Evolutionary conservation across 2,113 vertebrate species (phyloP), one percentile per base, ranked within the genome.

Genomic region (Chionomys nivalis): DNA sequence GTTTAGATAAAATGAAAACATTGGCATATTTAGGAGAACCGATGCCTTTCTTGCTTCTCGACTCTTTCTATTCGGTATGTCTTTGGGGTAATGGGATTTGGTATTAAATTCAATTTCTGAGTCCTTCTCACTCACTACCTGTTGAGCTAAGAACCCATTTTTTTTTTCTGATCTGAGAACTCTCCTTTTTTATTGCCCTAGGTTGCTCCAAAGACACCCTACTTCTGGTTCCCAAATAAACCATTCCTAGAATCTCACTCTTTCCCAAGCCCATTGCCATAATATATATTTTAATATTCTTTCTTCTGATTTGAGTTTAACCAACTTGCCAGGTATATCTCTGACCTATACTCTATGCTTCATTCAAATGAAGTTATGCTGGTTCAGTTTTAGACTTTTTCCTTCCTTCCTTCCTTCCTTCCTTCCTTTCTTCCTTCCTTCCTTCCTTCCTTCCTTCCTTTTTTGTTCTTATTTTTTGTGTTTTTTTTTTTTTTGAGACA

Each of bases 281-380:
- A 39, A 23, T 11, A 39, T 73, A 31, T 83, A 24, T 61, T 94
- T 91, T 92, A 94, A 96, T 89, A 82, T 82, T 94, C 26, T 0
- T 85, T 95, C n/a, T 63, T n/a, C 26, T 90, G 42, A 78, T 93
- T 95, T 90, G 36, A 91, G 93, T 95, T 42, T 36, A 95, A 55
- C 70, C 47, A 68, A 63, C 73, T 96, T 97, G 31, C 24, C 90
- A 82, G 9, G 61, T 49, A 61, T 66, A 55, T 88, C 17, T 88
- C 73, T n/a, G 76, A 36, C 47, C 47, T 93, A 28, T 42, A 76
- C 9, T 61, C 52, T 68, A 6, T 76, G 82, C 11, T 86, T 28
- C 23, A 79, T 66, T n/a, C 39, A 96, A 77, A 95, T 81, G 77
- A 86, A 44, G 36, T 91, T 31, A 91, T 75, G 21, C 23, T 61